phyloP scores from a whole-genome alignment of 2,888 invertebrate species.

The Allacma fusca region DNA sequence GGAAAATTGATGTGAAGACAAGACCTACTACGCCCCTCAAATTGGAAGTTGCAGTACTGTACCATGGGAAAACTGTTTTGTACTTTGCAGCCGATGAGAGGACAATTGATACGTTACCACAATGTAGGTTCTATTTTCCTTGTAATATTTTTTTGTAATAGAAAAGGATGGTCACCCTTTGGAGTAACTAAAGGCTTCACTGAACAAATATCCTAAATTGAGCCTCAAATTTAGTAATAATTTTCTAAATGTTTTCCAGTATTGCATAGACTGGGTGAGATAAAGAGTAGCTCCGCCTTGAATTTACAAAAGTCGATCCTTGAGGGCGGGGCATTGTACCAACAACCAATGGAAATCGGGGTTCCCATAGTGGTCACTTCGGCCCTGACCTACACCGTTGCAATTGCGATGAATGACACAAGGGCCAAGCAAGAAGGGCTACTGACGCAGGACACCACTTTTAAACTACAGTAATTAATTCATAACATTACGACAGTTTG shows the following conservation, averaged over 20 bases:
- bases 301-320: constrained; percentile 47
- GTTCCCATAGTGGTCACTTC: constrained; percentile 58
- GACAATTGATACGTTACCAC: constrained; percentile 36
- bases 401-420: constrained; percentile 19
- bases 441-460: constrained; percentile 6
- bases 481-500: background rate
- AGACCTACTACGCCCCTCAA: constrained; percentile 46
- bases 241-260: constrained; percentile 37
- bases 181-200: too few relatives aligned
- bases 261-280: constrained; percentile 42
- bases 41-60: constrained; percentile 53
- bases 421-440: background rate
- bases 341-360: constrained; percentile 60
- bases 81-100: constrained; percentile 57
- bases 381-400: constrained; percentile 43
- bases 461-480: constrained; percentile 38
- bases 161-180: too few relatives aligned
- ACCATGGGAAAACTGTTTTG: constrained; percentile 50
- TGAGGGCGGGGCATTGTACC: constrained; percentile 52
- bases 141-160: background rate
- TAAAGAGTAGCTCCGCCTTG: constrained; percentile 29
- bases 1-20: constrained; percentile 51
- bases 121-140: background rate
- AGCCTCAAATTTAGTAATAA: too few relatives aligned
- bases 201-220: too few relatives aligned